phyloP scores from a whole-genome alignment of 2,797 vertebrate genomes.

The Peromyscus eremicus region DNA sequence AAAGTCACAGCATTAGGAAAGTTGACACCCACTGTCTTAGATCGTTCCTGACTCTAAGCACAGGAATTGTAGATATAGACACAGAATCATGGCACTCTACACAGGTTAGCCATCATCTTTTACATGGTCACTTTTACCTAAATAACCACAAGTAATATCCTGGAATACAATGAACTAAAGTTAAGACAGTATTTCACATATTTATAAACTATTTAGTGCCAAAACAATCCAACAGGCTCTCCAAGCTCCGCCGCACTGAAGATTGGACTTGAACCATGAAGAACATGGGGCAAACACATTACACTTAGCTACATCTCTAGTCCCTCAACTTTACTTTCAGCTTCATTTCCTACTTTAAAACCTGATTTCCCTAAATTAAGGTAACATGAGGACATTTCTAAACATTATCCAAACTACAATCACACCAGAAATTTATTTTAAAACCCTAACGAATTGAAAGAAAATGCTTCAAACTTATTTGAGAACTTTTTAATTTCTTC shows the following conservation, averaged over 20 bases:
- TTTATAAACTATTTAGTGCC: background rate
- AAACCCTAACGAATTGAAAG: background rate
- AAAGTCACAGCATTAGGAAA: background rate
- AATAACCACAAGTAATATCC: background rate
- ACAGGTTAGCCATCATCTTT: background rate
- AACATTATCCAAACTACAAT: background rate
- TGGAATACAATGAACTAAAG: slow-evolving; percentile 30
- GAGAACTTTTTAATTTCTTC: slow-evolving; percentile 28
- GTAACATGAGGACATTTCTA: slow-evolving; percentile 14
- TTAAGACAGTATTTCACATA: background rate
- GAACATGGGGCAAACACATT: background rate
- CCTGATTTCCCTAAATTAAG: background rate
- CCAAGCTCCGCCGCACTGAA: background rate
- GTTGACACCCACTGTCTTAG: background rate
- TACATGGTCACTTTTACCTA: background rate
- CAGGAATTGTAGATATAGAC: background rate
- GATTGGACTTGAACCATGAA: background rate
- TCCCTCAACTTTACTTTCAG: background rate
- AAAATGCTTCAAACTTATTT: slow-evolving; percentile 39
- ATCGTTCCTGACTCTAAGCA: background rate
- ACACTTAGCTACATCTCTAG: background rate
- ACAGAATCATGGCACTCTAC: background rate
- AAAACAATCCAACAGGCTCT: background rate
- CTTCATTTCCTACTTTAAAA: slow-evolving; percentile 11
- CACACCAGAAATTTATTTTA: background rate